Evolutionary conservation across 92 coral and sea anemone species (phyloP), one percentile per base, ranked within the genome.

Genomic region (Phenganax subtilis): DNA sequence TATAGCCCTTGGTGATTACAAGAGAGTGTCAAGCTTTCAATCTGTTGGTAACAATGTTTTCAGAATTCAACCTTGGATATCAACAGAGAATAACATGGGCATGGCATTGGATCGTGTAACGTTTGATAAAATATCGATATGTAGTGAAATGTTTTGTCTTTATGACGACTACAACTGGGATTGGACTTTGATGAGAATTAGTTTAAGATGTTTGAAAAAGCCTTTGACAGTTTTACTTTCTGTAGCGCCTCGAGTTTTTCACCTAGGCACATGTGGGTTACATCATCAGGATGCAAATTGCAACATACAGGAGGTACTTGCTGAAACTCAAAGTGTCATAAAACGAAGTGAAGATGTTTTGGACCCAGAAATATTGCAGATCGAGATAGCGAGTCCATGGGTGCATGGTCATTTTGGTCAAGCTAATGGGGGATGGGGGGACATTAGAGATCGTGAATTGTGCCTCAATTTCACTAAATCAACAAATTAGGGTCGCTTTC

Each of bases 371-470:
- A 64, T 89, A 7, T 88, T 96, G 7, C 82, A 82, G 67, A 61
- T 96, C 28, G 85, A 86, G n/a, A 60, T 66, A 6, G 88, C 84
- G 4, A 62, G 61, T 3, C 58, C 85, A 16, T 79, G 83, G 83
- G 70, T 78, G 6, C 29, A 20, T 1, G 78, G 29, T 3, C 47
- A 80, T 62, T 54, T 74, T 59, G 87, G 92, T 31, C 87, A 88
- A 37, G 91, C 99, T n/a, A 96, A 96, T 57, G 99, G 99, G 0
- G 99, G 99, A 7, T 96, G 99, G 99, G 99, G 96, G 9, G 99
- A 96, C 77, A 55, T 84, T 7, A 82, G 99, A 62, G 99, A 96
- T 61, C 99, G 92, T 66, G 88, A 84, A 12, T 85, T 96, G 28
- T 96, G 99, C 56, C 75, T 88, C 20, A 62, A 53, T 15, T 86